Conservation (phyloP, 2,888 invertebrate genomes). For the Epinotia brunnichana region DNA sequence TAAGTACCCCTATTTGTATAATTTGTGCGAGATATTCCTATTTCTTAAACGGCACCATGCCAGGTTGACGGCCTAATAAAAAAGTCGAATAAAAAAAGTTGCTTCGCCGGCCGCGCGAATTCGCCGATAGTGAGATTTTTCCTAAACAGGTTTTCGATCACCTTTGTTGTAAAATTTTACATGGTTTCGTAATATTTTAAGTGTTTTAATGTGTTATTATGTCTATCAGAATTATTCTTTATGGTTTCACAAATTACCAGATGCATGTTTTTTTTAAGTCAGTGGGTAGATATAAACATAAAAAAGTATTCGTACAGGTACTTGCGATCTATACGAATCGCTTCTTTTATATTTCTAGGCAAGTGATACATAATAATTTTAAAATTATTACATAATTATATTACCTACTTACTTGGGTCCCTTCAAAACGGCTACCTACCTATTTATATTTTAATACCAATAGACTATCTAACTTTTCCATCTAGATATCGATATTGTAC, state of each 20-base stretch:
- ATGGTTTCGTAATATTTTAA: conserved; percentile 19
- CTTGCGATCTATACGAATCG: not conserved
- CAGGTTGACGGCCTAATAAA: conserved; percentile 42
- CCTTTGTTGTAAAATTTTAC: conserved; percentile 39
- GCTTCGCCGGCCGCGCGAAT: conserved; percentile 63
- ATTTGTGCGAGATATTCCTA: conserved; percentile 18
- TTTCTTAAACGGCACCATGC: conserved; percentile 17
- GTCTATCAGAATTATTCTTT: not conserved
- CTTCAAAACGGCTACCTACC: too few relatives aligned
- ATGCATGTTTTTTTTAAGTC: not conserved
- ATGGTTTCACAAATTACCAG: not conserved
- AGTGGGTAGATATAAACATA: conserved; percentile 17
- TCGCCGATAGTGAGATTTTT: conserved; percentile 66
- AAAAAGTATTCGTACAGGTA: not conserved
- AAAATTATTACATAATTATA: too few relatives aligned
- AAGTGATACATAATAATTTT: too few relatives aligned
- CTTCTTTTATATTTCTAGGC: too few relatives aligned
- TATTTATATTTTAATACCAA: too few relatives aligned
- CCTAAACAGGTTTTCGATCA: conserved; percentile 37
- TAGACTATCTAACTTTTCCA: too few relatives aligned
- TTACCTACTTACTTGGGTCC: too few relatives aligned
- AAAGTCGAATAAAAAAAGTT: conserved; percentile 57
- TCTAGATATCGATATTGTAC: too few relatives aligned
- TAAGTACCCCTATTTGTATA: conserved; percentile 51
- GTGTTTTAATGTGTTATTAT: too few relatives aligned